phyloP scores from a whole-genome alignment of 2,888 invertebrate genomes.

The Chalcosyrphus nemorum region DNA sequence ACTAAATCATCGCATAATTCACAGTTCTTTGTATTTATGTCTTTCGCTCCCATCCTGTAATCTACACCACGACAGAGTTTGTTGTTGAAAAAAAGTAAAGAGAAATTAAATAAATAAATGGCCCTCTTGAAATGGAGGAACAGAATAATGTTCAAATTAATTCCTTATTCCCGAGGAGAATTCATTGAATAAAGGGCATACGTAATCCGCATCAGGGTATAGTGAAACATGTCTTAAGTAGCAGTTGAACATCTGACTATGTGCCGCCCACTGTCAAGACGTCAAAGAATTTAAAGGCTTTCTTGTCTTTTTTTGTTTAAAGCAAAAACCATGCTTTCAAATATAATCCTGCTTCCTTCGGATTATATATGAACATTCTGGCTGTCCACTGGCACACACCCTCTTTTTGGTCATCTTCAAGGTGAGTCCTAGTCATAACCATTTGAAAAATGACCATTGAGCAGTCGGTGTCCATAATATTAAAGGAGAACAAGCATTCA shows the following conservation, averaged over 20 bases:
- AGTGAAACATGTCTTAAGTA: constrained; percentile 27
- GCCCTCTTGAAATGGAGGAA: constrained; percentile 3
- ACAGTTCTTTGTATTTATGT: constrained; percentile 41
- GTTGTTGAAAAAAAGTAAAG: constrained; percentile 1
- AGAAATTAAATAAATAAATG: constrained; percentile 41
- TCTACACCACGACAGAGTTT: not conserved
- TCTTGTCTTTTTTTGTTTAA: no score
- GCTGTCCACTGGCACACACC: constrained; percentile 35
- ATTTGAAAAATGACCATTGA: constrained; percentile 20
- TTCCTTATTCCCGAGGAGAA: constrained; percentile 35
- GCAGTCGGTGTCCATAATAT: no score
- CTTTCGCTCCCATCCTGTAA: not conserved
- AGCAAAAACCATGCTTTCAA: no score
- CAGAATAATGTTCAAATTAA: constrained; percentile 30
- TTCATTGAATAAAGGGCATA: constrained; percentile 29
- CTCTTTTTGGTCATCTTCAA: constrained; percentile 8
- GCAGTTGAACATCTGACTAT: constrained; percentile 45
- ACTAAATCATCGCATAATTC: constrained; percentile 54
- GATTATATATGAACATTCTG: not conserved
- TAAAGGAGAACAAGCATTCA: no score
- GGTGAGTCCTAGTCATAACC: constrained; percentile 24
- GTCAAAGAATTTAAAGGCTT: not conserved
- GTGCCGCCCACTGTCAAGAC: constrained; percentile 40
- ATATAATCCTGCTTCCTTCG: constrained; percentile 8
- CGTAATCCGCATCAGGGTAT: constrained; percentile 31